Evolutionary conservation across 2,888 invertebrate species (phyloP).

Genomic region (Acronicta leporina): DNA sequence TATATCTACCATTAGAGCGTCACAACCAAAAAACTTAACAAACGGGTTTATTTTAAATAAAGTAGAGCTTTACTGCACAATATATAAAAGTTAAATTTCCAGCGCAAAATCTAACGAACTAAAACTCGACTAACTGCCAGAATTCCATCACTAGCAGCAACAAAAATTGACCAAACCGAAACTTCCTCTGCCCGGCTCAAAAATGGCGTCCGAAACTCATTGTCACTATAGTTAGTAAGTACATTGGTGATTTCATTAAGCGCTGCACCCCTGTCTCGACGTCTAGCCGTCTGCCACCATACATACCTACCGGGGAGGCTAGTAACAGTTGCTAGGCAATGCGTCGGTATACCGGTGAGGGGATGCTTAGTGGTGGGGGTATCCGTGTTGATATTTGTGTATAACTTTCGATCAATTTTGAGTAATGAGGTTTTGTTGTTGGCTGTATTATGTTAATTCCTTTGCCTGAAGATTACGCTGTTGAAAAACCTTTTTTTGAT

Average conservation of each 20-base stretch:
- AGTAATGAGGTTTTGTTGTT: constrained; percentile 14
- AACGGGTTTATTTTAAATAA: not conserved
- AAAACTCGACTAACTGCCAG: constrained; percentile 28
- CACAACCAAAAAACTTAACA: no score
- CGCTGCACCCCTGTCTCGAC: constrained; percentile 61
- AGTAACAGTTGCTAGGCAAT: constrained; percentile 49
- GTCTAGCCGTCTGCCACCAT: constrained; percentile 65
- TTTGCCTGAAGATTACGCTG: not conserved
- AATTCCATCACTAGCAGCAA: constrained; percentile 21
- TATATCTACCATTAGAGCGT: no score
- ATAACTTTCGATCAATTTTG: constrained; percentile 34
- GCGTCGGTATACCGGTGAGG: constrained; percentile 23
- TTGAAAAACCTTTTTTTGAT: constrained; percentile 10
- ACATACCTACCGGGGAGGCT: constrained; percentile 41
- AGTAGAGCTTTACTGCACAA: not conserved
- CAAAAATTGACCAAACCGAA: constrained; percentile 40
- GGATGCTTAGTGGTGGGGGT: constrained; percentile 23
- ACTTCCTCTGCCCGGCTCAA: constrained; percentile 33
- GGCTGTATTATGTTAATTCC: constrained; percentile 12
- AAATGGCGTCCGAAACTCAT: constrained; percentile 52
- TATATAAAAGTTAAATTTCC: not conserved
- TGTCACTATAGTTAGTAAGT: constrained; percentile 52
- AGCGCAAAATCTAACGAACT: constrained; percentile 1
- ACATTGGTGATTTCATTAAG: constrained; percentile 65
- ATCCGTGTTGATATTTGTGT: constrained; percentile 32